Conservation (phyloP, 2,113 vertebrate genomes). For the Alligator sinensis region DNA sequence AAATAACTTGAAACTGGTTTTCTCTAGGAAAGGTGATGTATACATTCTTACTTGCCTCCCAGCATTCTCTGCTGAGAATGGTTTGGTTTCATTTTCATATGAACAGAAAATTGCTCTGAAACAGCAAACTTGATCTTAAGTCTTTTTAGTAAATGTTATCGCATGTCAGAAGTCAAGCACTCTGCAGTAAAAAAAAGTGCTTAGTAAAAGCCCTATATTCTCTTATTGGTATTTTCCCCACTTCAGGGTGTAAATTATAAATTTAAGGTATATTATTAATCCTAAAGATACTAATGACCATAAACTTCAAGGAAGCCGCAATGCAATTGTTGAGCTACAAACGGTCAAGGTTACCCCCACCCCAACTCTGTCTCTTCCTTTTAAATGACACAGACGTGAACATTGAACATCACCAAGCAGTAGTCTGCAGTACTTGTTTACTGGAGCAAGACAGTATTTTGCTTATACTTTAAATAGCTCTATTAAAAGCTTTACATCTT, state of each 20-base stretch:
- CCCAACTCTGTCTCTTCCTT: too few relatives aligned
- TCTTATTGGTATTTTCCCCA: neutral
- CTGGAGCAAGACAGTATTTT: neutral
- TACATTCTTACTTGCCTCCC: too few relatives aligned
- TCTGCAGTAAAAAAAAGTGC: neutral
- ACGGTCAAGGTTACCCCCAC: neutral
- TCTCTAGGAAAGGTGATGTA: too few relatives aligned
- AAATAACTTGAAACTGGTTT: too few relatives aligned
- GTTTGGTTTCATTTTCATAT: neutral
- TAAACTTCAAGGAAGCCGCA: neutral
- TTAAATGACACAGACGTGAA: neutral
- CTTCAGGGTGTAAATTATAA: neutral
- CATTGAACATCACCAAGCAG: neutral
- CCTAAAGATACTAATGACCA: neutral
- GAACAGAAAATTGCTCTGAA: neutral
- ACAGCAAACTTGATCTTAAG: neutral
- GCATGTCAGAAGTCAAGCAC: neutral
- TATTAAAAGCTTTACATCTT: neutral
- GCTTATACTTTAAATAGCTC: rapidly evolving
- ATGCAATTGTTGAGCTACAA: neutral
- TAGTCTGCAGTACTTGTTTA: neutral
- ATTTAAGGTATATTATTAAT: neutral
- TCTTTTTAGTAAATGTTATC: neutral
- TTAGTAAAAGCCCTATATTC: neutral
- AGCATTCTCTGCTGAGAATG: neutral